Evolutionary conservation across 2,888 invertebrate genomes (phyloP), one percentile per base, ranked within the genome.

Genomic region (Cerastoderma edule): DNA sequence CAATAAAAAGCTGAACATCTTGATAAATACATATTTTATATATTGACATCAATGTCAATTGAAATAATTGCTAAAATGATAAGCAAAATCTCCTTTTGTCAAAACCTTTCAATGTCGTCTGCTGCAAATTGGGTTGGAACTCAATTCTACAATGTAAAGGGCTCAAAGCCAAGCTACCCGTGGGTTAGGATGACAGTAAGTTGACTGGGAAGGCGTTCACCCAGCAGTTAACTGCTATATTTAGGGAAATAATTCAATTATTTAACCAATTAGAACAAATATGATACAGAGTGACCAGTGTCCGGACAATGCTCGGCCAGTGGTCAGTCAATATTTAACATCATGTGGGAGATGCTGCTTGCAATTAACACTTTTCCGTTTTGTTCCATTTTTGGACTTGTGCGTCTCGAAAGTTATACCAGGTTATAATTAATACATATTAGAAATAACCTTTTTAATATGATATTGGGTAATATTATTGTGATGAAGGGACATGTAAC

Each of bases 251-350:
- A 57, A 57, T 57, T 57, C 8, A 57, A 57, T 57, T 57, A 57
- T 57, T 57, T 10, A 30, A 32, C 16, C 57, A 57, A 57, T 57
- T 57, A 57, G 33, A 35, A n/a, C 57, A 13, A 33, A 32, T 57
- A 35, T 57, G 57, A 57, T 19, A 57, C 16, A n/a, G 6, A 2
- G 33, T 57, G 57, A 33, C 57, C 57, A 57, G 28, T 33, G 57
- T 33, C 56, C 35, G 22, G 35, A 57, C 57, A 6, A 57, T 6
- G 22, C 22, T 57, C n/a, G 35, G 35, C 1, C 57, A 24, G 16
- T 33, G 33, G 57, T 57, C 57, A 57, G 57, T 57, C 57, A 57
- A 57, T 57, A 57, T 57, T 57, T n/a, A 57, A 57, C 22, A 57
- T 57, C 22, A 35, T 33, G 22, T 28, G 56, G 19, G 56, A 56